Conservation (phyloP, 64 coral and sea anemone genomes). For the Stichodactyla mertensii region DNA sequence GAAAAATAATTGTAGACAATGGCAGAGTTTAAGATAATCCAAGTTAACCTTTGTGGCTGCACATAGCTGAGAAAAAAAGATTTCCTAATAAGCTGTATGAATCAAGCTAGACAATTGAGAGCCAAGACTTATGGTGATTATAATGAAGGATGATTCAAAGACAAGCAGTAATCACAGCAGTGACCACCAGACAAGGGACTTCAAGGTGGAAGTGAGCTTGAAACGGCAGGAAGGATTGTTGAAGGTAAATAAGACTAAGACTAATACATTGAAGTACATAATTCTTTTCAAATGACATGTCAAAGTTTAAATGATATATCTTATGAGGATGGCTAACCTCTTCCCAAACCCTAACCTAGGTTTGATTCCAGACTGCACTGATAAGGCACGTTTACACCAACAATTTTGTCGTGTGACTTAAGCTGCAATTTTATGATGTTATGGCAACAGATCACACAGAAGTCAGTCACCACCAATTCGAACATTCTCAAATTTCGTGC, state of each 20-base stretch:
- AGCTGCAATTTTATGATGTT: too few species aligned
- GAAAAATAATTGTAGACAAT: background rate
- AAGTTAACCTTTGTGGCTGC: background rate
- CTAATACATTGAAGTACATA: too few species aligned
- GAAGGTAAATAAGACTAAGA: background rate
- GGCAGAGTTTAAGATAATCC: background rate
- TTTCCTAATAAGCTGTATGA: background rate
- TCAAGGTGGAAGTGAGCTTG: constrained; percentile 17
- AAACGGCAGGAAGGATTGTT: background rate
- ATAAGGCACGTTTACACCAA: too few species aligned
- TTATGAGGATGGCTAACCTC: too few species aligned
- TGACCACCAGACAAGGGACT: background rate
- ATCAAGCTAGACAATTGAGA: background rate
- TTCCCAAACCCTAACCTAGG: too few species aligned
- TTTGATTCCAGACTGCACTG: too few species aligned
- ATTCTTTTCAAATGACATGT: too few species aligned
- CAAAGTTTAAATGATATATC: background rate
- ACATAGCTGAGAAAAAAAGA: background rate
- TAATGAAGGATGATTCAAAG: constrained; percentile 20
- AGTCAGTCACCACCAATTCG: too few species aligned
- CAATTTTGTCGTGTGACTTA: too few species aligned
- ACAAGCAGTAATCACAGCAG: background rate
- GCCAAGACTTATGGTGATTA: constrained; percentile 5
- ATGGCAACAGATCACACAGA: too few species aligned
- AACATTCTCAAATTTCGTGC: too few species aligned